phyloP scores from a whole-genome alignment of 2,797 vertebrate species.

The Enteromius treurensis region DNA sequence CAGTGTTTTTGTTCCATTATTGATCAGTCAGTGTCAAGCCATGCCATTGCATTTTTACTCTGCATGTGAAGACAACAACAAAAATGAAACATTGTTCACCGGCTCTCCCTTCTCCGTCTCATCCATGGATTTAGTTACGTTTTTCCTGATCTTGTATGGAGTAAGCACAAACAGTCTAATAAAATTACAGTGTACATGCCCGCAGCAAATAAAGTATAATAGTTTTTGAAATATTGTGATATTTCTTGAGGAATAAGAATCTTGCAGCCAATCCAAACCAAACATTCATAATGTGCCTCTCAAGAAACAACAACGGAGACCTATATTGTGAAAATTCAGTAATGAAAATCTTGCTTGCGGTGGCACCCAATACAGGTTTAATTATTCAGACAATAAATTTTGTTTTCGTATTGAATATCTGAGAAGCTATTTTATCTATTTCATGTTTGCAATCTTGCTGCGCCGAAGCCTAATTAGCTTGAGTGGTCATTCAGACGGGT shows the following conservation, averaged over 20 bases:
- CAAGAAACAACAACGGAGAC: not conserved
- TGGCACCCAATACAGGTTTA: slow-evolving; percentile 15
- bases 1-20: slow-evolving; percentile 56
- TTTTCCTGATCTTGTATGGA: not conserved
- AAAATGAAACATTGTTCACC: slow-evolving; percentile 24
- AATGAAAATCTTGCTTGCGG: slow-evolving; percentile 23
- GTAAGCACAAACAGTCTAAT: not conserved
- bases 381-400: slow-evolving; percentile 13
- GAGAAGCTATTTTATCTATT: slow-evolving; percentile 15
- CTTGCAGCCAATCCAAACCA: not conserved
- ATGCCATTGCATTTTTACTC: slow-evolving; percentile 45
- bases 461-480: slow-evolving; percentile 14
- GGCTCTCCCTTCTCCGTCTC: not conserved
- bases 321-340: slow-evolving; percentile 15
- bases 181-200: not conserved
- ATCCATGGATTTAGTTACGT: not conserved
- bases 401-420: not conserved
- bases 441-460: slow-evolving; percentile 15
- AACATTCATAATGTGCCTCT: not conserved
- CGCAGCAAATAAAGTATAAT: slow-evolving; percentile 13
- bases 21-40: slow-evolving; percentile 54
- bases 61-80: slow-evolving; percentile 44
- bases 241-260: not conserved
- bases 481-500: slow-evolving; percentile 26
- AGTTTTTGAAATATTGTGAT: not conserved